Base-by-base conservation (phyloP, 2,888 invertebrate genomes). In the Lochmaea crataegi region DNA sequence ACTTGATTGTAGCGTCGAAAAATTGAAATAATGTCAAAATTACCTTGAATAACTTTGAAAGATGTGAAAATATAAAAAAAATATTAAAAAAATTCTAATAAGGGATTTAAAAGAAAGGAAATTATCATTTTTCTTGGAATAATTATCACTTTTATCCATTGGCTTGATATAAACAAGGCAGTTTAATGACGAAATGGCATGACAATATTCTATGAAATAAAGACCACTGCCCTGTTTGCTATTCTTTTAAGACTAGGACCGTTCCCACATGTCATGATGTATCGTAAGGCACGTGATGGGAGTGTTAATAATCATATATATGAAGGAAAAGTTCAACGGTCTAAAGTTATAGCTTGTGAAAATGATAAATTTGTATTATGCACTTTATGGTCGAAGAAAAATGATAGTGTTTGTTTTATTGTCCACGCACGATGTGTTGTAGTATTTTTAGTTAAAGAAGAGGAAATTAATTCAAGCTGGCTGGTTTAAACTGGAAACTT, bases 201-300 rank as follows among this genome's bases (percentile, higher is more conserved):
- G 48, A 6, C n/a, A 48, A n/a, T 48, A 12, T 45, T 45, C 45
- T 45, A 45, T 2, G 45, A 45, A 45, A 45, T n/a, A n/a, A 48
- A 5, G 14, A 48, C 48, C 48, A 14, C 45, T 45, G 14, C 2
- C 45, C 14, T 53, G 56, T 53, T 66, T 57, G 16, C 42, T 10
- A 57, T 56, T 56, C 56, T 56, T 26, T 32, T 6, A 67, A 57
- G 14, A 61, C 16, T n/a, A 51, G 18, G 61, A 38, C 38, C 61
- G 45, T 42, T 68, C 41, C 61, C 63, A 53, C 32, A 11, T 61
- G 68, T 68, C 68, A 61, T 60, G 61, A 32, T 38, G 32, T 38
- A 61, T 32, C 18, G 38, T 38, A 65, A 51, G 26, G 68, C 57
- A 45, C 65, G 72, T 67, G 72, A 65, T 64, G 64, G 38, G 56